These are phyloP conservation scores for Scarus forsteni DNA, from an alignment of 2,797 vertebrate species.

Conservation along the genomic window DNA sequence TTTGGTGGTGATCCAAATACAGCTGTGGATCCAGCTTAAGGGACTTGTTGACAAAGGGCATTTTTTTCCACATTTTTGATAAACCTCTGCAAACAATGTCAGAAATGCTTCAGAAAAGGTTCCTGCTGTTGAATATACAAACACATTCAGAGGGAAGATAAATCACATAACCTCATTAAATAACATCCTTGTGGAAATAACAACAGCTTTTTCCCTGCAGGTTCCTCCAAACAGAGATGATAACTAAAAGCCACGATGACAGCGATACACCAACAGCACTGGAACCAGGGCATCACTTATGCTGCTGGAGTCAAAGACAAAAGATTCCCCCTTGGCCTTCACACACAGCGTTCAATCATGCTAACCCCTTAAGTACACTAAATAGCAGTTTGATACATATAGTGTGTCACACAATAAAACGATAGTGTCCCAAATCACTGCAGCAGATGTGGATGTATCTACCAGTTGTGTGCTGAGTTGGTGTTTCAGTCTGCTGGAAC, in stretches of 20 bases:
- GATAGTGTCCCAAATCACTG: conserved; percentile 67
- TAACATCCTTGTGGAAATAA: background rate
- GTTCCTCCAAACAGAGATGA: background rate
- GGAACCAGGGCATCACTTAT: conserved; percentile 37
- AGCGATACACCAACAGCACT: conserved; percentile 51
- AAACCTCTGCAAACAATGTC: no score
- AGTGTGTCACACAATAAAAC: conserved; percentile 79
- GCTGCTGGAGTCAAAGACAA: conserved; percentile 48
- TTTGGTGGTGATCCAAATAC: no score
- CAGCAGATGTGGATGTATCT: conserved; percentile 77
- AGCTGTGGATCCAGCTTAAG: no score
- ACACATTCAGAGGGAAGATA: no score
- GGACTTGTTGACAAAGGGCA: no score
- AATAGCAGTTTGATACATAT: conserved; percentile 78
- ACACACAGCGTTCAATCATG: conserved; percentile 71
- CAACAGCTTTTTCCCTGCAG: background rate
- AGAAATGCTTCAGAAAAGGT: no score
- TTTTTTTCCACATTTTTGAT: no score
- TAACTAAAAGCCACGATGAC: conserved; percentile 54
- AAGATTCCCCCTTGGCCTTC: conserved; percentile 63
- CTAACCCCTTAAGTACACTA: conserved; percentile 74
- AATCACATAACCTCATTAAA: no score
- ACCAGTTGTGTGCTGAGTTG: conserved; percentile 67
- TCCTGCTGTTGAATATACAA: background rate
- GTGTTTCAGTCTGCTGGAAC: conserved; percentile 71